Percentiles rank a stretch among this genome's conserved stretches.
Evolutionary conservation across 2,888 invertebrate genomes (phyloP).

Genomic region (Crocallis elinguaria): DNA sequence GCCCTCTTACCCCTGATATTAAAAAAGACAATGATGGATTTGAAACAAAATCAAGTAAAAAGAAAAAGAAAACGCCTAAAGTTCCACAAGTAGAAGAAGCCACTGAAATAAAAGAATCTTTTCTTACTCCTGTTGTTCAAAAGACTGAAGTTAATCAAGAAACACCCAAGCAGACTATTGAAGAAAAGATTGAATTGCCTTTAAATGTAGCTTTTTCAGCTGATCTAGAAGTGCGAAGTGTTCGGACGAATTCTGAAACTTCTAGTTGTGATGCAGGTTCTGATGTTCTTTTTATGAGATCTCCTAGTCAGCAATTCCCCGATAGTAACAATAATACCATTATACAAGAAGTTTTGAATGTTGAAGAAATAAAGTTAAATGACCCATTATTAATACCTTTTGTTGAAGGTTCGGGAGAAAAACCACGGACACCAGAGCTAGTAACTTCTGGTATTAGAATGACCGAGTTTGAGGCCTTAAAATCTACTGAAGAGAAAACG

Average conservation of each 20-base stretch:
- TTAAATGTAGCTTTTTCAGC: conserved; percentile 27
- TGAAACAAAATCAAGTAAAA: conserved; percentile 46
- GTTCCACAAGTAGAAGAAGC: conserved; percentile 25
- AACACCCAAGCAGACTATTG: conserved; percentile 13
- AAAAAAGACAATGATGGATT: conserved; percentile 37
- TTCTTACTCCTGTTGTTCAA: not conserved
- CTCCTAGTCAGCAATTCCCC: conserved; percentile 60
- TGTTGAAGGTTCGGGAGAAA: conserved; percentile 57
- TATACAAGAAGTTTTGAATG: conserved; percentile 62
- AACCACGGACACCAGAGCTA: conserved; percentile 47
- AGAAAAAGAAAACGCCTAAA: conserved; percentile 53
- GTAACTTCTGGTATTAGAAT: conserved; percentile 40
- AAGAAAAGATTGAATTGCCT: conserved; percentile 18
- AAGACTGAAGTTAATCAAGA: conserved; percentile 13
- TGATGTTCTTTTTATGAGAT: conserved; percentile 66
- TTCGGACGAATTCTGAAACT: conserved; percentile 51
- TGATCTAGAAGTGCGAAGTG: conserved; percentile 48
- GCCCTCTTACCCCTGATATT: conserved; percentile 18
- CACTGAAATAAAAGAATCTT: not conserved
- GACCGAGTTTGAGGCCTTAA: conserved; percentile 38
- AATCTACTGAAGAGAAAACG: conserved; percentile 57
- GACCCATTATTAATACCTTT: conserved; percentile 43
- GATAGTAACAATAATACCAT: conserved; percentile 67
- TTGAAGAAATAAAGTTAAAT: conserved; percentile 40
- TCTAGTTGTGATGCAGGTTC: conserved; percentile 56